phyloP scores from a whole-genome alignment of 2,888 invertebrate species.

The Neelides folsomi region DNA sequence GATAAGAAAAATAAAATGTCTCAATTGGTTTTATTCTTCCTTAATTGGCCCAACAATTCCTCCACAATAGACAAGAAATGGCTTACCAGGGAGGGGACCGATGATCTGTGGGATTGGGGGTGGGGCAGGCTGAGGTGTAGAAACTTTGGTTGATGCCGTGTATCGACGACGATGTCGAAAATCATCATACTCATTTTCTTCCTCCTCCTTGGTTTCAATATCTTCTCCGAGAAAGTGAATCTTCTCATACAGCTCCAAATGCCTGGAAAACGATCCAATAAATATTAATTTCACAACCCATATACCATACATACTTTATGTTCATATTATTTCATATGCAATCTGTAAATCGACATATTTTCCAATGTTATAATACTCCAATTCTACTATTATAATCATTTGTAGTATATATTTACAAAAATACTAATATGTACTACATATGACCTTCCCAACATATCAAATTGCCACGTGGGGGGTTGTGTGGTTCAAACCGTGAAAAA shows the following conservation, averaged over 20 bases:
- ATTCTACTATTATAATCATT: not conserved
- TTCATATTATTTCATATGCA: no score
- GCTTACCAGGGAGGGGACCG: conserved; percentile 3
- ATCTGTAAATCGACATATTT: no score
- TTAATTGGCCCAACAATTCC: not conserved
- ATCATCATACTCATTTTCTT: conserved; percentile 60
- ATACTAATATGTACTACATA: no score
- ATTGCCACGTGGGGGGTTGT: no score
- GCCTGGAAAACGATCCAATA: conserved; percentile 33
- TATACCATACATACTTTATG: no score
- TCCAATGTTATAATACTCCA: no score
- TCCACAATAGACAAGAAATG: not conserved
- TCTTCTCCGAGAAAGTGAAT: conserved; percentile 81
- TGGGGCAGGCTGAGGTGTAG: not conserved
- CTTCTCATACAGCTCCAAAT: conserved; percentile 76
- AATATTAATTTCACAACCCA: no score
- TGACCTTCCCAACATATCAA: no score
- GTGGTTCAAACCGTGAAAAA: no score
- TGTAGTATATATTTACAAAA: no score
- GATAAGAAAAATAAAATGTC: conserved; percentile 5
- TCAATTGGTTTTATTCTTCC: not conserved
- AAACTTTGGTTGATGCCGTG: conserved; percentile 4
- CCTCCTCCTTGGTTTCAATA: conserved; percentile 59
- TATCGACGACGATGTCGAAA: conserved; percentile 54
- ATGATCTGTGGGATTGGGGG: conserved; percentile 14